These are phyloP conservation scores for Coilia nasus DNA, from an alignment of 2,797 vertebrate genomes.

Conservation along the genomic window DNA sequence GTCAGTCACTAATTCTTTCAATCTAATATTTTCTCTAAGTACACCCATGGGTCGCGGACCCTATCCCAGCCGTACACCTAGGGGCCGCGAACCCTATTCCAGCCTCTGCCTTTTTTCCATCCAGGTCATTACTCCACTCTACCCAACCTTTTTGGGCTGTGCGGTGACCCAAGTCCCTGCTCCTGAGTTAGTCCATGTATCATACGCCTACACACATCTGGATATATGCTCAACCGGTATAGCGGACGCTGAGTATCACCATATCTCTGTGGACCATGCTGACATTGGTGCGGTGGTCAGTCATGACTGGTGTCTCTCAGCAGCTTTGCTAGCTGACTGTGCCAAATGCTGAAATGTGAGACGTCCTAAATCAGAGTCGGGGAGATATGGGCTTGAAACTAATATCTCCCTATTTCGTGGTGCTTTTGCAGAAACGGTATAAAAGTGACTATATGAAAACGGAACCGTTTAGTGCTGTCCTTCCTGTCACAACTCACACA, in stretches of 20 bases:
- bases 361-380: neutral
- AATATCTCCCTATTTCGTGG: too few relatives aligned
- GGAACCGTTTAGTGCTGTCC: too few relatives aligned
- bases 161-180: neutral
- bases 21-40: too few relatives aligned
- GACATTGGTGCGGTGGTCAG: neutral
- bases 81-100: too few relatives aligned
- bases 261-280: neutral
- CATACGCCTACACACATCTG: conserved; percentile 16
- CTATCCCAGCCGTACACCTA: too few relatives aligned
- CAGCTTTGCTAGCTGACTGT: neutral
- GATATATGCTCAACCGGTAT: neutral
- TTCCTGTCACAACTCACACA: too few relatives aligned
- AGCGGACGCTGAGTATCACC: neutral
- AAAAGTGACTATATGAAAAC: too few relatives aligned
- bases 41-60: too few relatives aligned
- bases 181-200: neutral
- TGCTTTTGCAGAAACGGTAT: too few relatives aligned
- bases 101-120: neutral
- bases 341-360: neutral
- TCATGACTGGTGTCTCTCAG: neutral
- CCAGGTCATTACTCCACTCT: neutral
- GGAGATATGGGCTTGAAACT: too few relatives aligned
- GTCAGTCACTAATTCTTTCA: too few relatives aligned
- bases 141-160: neutral